Conservation (phyloP, 2,888 invertebrate species). For the Nomada goodeniana region DNA sequence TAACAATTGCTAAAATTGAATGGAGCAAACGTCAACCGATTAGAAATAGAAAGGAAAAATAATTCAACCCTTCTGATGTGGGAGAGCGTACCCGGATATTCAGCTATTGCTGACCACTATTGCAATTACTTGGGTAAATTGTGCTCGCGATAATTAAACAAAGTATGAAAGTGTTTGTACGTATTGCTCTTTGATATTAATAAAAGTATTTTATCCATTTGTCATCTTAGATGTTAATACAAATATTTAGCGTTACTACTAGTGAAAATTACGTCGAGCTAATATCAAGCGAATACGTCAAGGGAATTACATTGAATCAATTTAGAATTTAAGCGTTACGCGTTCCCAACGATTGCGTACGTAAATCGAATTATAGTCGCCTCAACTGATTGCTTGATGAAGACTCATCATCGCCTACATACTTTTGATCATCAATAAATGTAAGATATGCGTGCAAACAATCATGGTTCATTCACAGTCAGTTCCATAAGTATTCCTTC, state of each 20-base stretch:
- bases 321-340: background rate
- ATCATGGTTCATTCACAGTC: background rate
- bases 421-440: background rate
- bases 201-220: too few relatives aligned
- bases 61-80: too few relatives aligned
- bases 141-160: background rate
- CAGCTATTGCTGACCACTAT: too few relatives aligned
- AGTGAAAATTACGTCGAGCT: too few relatives aligned
- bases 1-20: too few relatives aligned
- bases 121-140: background rate
- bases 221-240: too few relatives aligned
- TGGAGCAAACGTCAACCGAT: too few relatives aligned
- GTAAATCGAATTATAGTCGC: slow-evolving; percentile 12
- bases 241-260: too few relatives aligned
- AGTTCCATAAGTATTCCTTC: too few relatives aligned
- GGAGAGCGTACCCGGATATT: too few relatives aligned
- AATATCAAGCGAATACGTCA: too few relatives aligned
- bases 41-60: too few relatives aligned
- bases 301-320: background rate
- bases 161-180: background rate
- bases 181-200: background rate
- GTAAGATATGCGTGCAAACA: background rate
- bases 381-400: background rate
- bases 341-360: background rate
- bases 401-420: background rate